These are phyloP conservation scores for Emydura subglobosa DNA, from an alignment of 2,113 vertebrate species.

Conservation along the genomic window DNA sequence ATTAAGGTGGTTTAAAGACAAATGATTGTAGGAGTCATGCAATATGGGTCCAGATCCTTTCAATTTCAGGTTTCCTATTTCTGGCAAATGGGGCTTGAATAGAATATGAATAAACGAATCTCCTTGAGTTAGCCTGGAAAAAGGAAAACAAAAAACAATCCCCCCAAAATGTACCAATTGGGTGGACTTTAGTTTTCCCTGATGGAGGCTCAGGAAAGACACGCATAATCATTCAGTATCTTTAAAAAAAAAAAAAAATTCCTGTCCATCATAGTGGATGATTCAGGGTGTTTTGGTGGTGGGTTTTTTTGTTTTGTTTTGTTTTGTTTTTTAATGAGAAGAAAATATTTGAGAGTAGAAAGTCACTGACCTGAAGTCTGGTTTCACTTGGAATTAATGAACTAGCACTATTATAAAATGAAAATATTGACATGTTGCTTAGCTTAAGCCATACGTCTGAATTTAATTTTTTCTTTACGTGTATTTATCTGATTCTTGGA, in stretches of 20 bases:
- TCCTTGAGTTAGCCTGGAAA: background rate
- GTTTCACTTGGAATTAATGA: background rate
- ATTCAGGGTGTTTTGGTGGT: background rate
- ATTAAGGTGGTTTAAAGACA: conserved; percentile 6
- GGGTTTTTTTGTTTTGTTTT: too few relatives aligned
- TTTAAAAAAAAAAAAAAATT: background rate
- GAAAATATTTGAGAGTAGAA: background rate
- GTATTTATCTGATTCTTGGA: background rate
- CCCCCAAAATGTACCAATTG: fast-evolving
- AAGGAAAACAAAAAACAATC: fast-evolving
- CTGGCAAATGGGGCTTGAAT: background rate
- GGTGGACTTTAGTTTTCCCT: background rate
- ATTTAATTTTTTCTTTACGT: background rate
- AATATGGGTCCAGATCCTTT: background rate
- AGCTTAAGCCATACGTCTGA: background rate
- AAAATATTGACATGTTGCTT: background rate
- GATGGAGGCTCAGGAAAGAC: background rate
- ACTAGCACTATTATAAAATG: background rate
- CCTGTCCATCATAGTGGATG: background rate
- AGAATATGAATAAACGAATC: background rate
- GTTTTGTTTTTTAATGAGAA: background rate
- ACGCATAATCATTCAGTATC: background rate
- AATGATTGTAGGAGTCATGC: conserved; percentile 2
- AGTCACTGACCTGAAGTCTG: background rate
- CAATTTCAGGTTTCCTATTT: background rate